Percentiles rank a stretch among this genome's conserved stretches.
phyloP scores from a whole-genome alignment of 2,797 vertebrate species.

The Parambassis ranga region DNA sequence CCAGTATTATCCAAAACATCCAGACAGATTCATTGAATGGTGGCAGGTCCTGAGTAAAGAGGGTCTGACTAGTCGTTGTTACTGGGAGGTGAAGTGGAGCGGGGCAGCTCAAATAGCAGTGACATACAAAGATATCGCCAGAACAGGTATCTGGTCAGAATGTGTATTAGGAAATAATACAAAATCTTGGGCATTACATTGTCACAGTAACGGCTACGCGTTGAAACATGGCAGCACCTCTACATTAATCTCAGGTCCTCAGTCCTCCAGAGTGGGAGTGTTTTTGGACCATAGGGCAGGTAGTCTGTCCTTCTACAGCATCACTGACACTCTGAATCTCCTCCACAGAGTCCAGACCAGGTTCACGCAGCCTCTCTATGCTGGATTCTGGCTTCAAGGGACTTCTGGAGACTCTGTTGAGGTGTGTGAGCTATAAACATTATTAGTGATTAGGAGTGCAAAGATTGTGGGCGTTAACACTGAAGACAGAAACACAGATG shows the following conservation, averaged over 20 bases:
- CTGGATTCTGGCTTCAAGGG: not conserved
- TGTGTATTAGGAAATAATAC: not conserved
- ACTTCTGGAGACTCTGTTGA: fast-evolving
- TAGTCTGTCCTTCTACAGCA: constrained; percentile 10
- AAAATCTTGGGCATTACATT: not conserved
- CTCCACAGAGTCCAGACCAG: constrained; percentile 19
- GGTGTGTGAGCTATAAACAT: not conserved
- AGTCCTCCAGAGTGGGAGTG: not conserved
- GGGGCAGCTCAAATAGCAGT: fast-evolving
- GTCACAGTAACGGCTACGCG: fast-evolving
- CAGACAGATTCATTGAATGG: fast-evolving
- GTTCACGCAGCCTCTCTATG: constrained; percentile 20
- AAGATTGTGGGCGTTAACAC: too few relatives aligned
- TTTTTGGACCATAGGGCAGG: constrained; percentile 19
- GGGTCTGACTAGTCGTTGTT: constrained; percentile 3
- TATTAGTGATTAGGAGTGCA: fast-evolving
- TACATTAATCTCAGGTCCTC: not conserved
- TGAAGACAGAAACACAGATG: too few relatives aligned
- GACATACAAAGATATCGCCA: not conserved
- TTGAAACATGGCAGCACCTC: not conserved
- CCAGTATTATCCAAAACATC: fast-evolving
- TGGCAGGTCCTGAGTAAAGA: constrained; percentile 3
- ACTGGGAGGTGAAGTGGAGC: constrained; percentile 22
- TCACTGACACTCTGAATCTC: constrained; percentile 22
- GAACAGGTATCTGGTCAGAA: fast-evolving